A percentile compares a stretch with the other conserved stretches of the same genome.
Conservation (phyloP, 2,113 vertebrate genomes). For the Perccottus glenii region DNA sequence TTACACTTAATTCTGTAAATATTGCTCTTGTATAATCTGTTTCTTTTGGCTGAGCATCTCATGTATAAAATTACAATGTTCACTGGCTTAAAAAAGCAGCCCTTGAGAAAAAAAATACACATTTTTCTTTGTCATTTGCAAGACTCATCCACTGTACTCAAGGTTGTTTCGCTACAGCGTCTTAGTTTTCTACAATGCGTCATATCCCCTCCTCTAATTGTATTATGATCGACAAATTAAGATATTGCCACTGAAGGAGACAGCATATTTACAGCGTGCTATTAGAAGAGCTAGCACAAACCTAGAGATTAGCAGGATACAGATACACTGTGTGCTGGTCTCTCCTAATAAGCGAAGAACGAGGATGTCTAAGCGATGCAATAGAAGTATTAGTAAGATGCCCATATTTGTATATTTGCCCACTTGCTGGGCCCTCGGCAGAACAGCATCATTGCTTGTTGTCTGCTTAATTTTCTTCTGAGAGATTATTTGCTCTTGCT, state of each 20-base stretch:
- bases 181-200: background rate
- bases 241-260: constrained; percentile 72
- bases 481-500: constrained; percentile 67
- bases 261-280: constrained; percentile 77
- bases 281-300: constrained; percentile 80
- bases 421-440: constrained; percentile 52
- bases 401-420: constrained; percentile 49
- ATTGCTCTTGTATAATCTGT: background rate
- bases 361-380: constrained; percentile 53
- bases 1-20: constrained; percentile 3
- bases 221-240: constrained; percentile 49
- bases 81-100: constrained; percentile 1
- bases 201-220: constrained; percentile 19
- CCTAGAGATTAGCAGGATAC: constrained; percentile 72
- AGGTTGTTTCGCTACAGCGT: background rate
- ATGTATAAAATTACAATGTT: constrained; percentile 12
- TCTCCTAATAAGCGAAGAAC: constrained; percentile 61
- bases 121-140: constrained; percentile 1
- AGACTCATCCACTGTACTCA: constrained; percentile 10
- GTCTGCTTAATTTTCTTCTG: constrained; percentile 64
- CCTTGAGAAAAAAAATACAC: constrained; percentile 3
- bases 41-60: background rate
- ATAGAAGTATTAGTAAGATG: constrained; percentile 63
- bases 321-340: constrained; percentile 51
- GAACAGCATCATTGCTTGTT: constrained; percentile 56